Evolutionary conservation across 2,888 invertebrate genomes (phyloP), one percentile per base, ranked within the genome.

Genomic region (Athetis lepigone): DNA sequence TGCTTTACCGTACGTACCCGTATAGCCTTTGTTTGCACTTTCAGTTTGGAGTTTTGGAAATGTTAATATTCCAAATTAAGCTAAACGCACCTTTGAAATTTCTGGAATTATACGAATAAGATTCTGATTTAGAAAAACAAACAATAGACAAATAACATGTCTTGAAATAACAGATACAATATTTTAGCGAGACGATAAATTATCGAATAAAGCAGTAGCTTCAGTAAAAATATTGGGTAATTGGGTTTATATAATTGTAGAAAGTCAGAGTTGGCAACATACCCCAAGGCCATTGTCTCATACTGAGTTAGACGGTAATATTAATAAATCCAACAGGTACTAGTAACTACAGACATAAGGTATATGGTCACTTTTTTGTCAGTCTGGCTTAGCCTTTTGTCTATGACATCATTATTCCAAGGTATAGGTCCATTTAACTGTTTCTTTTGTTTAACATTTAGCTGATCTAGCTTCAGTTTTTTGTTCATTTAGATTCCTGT

Each of bases 401-500:
- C 70, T 80, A 82, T 85, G 84, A 86, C 82, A 81, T 86, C 83
- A 88, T 77, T 58, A 73, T 57, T 73, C 71, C 64, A 33, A 33
- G 13, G 33, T 81, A 72, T 71, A 74, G 74, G 67, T 73, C 62
- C 64, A 65, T 72, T 65, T 70, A 77, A 72, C 76, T 74, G 71
- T 71, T 80, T 75, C 77, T 81, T 85, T 83, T 81, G 82, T 81
- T 71, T 57, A 63, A 75, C 59, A 60, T 73, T 70, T 78, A 65
- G 58, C 73, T 70, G 70, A 76, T 76, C 77, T 78, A 76, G 73
- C 65, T 70, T 73, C 55, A 66, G 74, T 75, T 78, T 82, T 80
- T 73, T 77, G 51, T 65, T 67, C 13, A 57, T 72, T 75, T 50
- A 19, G 57, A 69, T 65, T 75, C 59, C 65, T 43, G 51, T 18